These are phyloP conservation scores for Cheilosia pagana DNA, from an alignment of 2,888 invertebrate genomes.

Conservation along the genomic window DNA sequence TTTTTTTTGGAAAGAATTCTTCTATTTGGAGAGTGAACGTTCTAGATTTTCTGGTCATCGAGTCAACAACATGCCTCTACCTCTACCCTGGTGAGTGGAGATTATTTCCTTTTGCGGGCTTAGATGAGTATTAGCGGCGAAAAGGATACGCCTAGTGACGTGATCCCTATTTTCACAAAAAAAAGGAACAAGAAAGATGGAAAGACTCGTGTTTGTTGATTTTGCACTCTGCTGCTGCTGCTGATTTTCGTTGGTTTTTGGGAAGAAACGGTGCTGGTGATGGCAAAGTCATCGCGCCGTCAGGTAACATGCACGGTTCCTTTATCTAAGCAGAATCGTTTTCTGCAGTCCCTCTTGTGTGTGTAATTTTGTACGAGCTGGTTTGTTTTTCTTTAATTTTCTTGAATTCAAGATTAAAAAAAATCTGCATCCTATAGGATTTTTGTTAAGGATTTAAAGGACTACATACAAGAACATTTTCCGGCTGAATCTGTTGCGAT, in stretches of 20 bases:
- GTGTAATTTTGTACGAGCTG: neutral
- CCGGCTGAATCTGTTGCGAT: neutral
- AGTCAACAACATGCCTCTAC: constrained; percentile 62
- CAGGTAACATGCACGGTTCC: constrained; percentile 52
- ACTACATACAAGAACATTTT: neutral
- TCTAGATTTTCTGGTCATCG: constrained; percentile 71
- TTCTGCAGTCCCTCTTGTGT: constrained; percentile 19
- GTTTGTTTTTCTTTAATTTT: constrained; percentile 61
- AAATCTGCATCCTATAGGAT: constrained; percentile 35
- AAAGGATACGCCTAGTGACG: constrained; percentile 64
- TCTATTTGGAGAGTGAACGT: constrained; percentile 62
- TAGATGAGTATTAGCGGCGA: constrained; percentile 63
- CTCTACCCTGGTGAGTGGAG: constrained; percentile 28
- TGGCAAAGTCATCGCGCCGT: constrained; percentile 40
- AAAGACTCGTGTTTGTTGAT: constrained; percentile 60
- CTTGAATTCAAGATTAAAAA: constrained; percentile 42
- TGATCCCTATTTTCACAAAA: constrained; percentile 63
- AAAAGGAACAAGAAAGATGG: neutral
- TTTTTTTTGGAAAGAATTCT: constrained; percentile 31
- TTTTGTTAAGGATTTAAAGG: constrained; percentile 3
- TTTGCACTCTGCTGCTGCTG: constrained; percentile 51
- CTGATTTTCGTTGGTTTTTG: constrained; percentile 41
- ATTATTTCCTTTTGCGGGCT: constrained; percentile 55
- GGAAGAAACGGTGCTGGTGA: constrained; percentile 55
- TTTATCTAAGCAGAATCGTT: constrained; percentile 32